Evolutionary conservation across 2,888 invertebrate species (phyloP).

Genomic region (Congeria kusceri): DNA sequence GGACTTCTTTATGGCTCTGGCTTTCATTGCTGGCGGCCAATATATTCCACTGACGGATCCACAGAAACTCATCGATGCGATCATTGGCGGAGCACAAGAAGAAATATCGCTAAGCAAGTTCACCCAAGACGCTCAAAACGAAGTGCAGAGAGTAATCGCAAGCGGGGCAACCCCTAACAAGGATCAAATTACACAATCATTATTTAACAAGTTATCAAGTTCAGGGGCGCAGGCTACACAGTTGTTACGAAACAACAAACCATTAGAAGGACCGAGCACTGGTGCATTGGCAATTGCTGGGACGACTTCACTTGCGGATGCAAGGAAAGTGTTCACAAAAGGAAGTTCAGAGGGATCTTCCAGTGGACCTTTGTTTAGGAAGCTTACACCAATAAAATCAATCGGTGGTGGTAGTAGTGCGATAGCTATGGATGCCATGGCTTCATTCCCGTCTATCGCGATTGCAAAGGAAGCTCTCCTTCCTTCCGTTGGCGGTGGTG

Average conservation of each 20-base stretch:
- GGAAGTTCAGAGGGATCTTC: conserved; percentile 3
- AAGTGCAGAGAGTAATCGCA: not conserved
- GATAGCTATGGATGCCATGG: not conserved
- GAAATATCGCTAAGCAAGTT: not conserved
- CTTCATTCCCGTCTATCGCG: not conserved
- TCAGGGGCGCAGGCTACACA: conserved; percentile 1
- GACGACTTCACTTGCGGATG: not conserved
- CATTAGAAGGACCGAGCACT: not conserved
- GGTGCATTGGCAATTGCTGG: conserved; percentile 10
- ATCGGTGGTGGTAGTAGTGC: not conserved
- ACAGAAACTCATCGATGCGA: not conserved
- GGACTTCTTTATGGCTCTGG: conserved; percentile 3
- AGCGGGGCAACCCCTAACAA: not conserved
- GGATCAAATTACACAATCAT: conserved; percentile 1
- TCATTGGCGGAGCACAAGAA: not conserved
- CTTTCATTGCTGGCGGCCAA: conserved; percentile 14
- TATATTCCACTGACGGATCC: conserved; percentile 11
- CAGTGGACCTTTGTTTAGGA: not conserved
- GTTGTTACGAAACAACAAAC: conserved; percentile 15
- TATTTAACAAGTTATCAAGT: not conserved
- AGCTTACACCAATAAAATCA: not conserved
- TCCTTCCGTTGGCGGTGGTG: not conserved
- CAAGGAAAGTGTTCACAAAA: conserved; percentile 9
- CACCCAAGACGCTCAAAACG: not conserved
- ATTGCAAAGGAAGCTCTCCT: not conserved